Conservation (phyloP, 2,888 invertebrate species). For the Cryptocheilus praepositus region DNA sequence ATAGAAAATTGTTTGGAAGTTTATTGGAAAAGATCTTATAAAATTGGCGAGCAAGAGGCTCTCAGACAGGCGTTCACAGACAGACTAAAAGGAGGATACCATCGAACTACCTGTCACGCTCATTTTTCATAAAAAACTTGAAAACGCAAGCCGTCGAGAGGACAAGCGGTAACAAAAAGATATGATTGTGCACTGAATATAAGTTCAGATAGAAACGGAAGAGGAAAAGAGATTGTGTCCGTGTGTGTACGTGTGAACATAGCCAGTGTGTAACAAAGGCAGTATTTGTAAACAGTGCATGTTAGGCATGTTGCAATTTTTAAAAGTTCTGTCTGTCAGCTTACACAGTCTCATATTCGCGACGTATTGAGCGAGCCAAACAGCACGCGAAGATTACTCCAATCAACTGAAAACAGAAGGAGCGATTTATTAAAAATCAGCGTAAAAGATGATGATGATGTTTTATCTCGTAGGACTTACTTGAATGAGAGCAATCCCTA, state of each 20-base stretch:
- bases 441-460: neutral
- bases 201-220: constrained; percentile 51
- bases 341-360: constrained; percentile 92
- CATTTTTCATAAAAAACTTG: constrained; percentile 21
- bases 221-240: constrained; percentile 22
- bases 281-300: constrained; percentile 60
- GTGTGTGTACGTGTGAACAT: constrained; percentile 36
- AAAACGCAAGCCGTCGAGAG: constrained; percentile 29
- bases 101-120: constrained; percentile 21
- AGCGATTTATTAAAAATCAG: neutral
- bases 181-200: constrained; percentile 57
- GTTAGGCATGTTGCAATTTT: constrained; percentile 59
- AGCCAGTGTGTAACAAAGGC: constrained; percentile 52
- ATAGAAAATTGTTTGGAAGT: constrained; percentile 8
- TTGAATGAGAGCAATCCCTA: constrained; percentile 91
- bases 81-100: too few relatives aligned
- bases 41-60: constrained; percentile 24
- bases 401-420: constrained; percentile 80
- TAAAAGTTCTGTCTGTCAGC: constrained; percentile 60
- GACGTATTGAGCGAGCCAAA: constrained; percentile 93
- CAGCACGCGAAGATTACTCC: constrained; percentile 95
- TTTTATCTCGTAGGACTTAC: constrained; percentile 75
- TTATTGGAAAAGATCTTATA: constrained; percentile 14
- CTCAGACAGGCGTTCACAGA: constrained; percentile 17
- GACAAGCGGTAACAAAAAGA: constrained; percentile 27